Evolutionary conservation across 2,888 invertebrate species (phyloP).

Genomic region (Amphiduros pacificus): DNA sequence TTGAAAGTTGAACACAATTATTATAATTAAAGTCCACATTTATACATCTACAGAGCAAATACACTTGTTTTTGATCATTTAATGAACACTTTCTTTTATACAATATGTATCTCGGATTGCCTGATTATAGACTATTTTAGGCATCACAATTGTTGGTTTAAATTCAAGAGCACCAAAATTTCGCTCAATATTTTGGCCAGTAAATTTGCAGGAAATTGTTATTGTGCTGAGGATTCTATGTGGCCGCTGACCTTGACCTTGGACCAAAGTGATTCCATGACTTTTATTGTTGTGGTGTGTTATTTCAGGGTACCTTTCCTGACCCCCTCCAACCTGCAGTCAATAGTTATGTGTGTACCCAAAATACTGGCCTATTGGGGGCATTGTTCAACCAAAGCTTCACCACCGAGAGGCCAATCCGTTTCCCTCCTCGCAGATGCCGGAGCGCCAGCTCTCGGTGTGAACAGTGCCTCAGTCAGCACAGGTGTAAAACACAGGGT

Average conservation of each 20-base stretch:
- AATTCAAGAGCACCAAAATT: too few species aligned
- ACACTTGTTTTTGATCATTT: too few species aligned
- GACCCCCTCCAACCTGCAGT: conserved; percentile 25
- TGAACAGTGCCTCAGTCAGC: conserved; percentile 29
- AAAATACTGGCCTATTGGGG: conserved; percentile 42
- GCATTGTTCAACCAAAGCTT: conserved; percentile 43
- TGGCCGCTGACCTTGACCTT: conserved; percentile 2
- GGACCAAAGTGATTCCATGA: background rate
- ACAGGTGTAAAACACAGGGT: conserved; percentile 18
- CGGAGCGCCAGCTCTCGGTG: conserved; percentile 30
- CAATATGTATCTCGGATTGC: too few species aligned
- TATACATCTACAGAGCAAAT: too few species aligned
- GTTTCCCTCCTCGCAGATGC: conserved; percentile 44
- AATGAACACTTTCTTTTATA: too few species aligned
- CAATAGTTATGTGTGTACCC: conserved; percentile 50
- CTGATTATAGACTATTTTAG: too few species aligned
- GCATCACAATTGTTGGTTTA: too few species aligned
- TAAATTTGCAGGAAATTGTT: too few species aligned
- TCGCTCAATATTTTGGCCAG: too few species aligned
- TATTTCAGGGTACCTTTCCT: conserved; percentile 34
- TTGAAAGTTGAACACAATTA: too few species aligned
- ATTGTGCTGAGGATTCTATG: too few species aligned
- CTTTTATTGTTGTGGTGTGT: background rate
- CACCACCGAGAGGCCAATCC: conserved; percentile 36
- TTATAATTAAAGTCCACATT: too few species aligned